Percentiles rank a stretch among this genome's conserved stretches.
These are phyloP conservation scores for Plotosus lineatus DNA, from an alignment of 2,113 vertebrate species.

Conservation along the genomic window DNA sequence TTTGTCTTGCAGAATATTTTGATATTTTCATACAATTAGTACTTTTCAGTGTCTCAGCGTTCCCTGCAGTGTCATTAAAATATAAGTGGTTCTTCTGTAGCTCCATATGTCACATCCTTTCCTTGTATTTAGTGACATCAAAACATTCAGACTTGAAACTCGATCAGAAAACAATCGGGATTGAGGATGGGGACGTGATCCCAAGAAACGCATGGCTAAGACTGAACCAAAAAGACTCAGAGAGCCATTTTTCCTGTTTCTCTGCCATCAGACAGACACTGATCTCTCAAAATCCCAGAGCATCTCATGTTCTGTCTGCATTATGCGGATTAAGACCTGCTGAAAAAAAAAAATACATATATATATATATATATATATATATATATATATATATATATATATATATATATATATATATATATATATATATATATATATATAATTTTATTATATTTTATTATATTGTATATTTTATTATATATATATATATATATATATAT, in stretches of 20 bases:
- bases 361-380: slow-evolving; percentile 58
- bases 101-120: slow-evolving; percentile 13
- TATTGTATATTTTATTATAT: slow-evolving; percentile 57
- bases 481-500: slow-evolving; percentile 59
- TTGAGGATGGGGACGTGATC: slow-evolving; percentile 28
- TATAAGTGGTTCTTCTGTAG: not conserved
- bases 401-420: slow-evolving; percentile 59
- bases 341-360: slow-evolving; percentile 65
- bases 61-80: slow-evolving; percentile 2
- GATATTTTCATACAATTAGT: not conserved
- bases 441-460: too few species aligned
- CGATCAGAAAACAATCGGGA: not conserved
- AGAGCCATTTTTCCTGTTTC: slow-evolving; percentile 45
- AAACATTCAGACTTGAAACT: slow-evolving; percentile 16
- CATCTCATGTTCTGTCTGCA: slow-evolving; percentile 73
- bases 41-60: not conserved
- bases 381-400: slow-evolving; percentile 59
- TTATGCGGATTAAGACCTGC: slow-evolving; percentile 77
- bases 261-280: slow-evolving; percentile 64
- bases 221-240: slow-evolving; percentile 43
- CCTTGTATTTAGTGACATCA: slow-evolving; percentile 14
- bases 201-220: slow-evolving; percentile 48
- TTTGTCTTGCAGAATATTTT: not conserved
- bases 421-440: slow-evolving; percentile 59
- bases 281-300: slow-evolving; percentile 74